These are phyloP conservation scores for Orius laevigatus DNA, from an alignment of 1,140 invertebrate species.

Conservation along the genomic window DNA sequence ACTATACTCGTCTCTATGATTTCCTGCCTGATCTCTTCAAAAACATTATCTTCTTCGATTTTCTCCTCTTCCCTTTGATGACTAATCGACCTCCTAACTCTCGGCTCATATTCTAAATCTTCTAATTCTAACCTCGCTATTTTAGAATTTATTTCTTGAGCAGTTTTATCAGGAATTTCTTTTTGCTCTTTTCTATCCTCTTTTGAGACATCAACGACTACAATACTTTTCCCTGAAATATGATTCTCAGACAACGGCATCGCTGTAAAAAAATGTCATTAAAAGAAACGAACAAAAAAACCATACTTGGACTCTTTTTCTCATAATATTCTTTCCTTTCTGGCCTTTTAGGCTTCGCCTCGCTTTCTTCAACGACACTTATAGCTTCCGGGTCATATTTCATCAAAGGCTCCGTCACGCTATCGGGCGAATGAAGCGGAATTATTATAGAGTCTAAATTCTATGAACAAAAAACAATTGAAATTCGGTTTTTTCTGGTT, in stretches of 20 bases:
- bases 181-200: slow-evolving; percentile 10
- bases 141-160: too few species aligned
- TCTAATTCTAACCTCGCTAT: slow-evolving; percentile 1
- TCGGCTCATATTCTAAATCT: slow-evolving; percentile 8
- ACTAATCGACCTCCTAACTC: slow-evolving; percentile 2
- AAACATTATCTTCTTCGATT: slow-evolving; percentile 3
- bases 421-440: slow-evolving; percentile 33
- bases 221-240: slow-evolving; percentile 6
- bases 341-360: too few species aligned
- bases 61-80: slow-evolving; percentile 1
- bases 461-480: background rate
- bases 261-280: background rate
- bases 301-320: background rate
- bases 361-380: background rate
- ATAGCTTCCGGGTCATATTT: slow-evolving; percentile 10
- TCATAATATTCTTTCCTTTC: background rate
- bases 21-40: too few species aligned
- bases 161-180: background rate
- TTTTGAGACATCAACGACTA: slow-evolving; percentile 16
- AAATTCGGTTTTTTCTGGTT: too few species aligned
- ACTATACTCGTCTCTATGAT: background rate
- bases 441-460: slow-evolving; percentile 28
- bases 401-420: slow-evolving; percentile 14
- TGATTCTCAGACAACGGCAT: background rate
- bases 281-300: background rate